Conservation (phyloP, 2,797 vertebrate genomes). For the Odontamblyopus lacepedii region DNA sequence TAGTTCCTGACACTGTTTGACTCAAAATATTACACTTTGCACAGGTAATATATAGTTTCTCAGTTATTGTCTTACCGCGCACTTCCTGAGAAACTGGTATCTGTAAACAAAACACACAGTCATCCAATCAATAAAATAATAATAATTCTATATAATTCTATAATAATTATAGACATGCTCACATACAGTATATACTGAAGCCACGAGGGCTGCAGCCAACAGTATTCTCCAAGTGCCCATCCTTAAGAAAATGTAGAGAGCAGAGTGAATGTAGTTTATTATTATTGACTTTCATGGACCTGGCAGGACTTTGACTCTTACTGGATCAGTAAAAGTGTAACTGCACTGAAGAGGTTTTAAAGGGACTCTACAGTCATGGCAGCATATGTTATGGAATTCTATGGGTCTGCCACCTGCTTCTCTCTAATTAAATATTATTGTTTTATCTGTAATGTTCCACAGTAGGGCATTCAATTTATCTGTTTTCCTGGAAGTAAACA, state of each 20-base stretch:
- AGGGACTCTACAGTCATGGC: background rate
- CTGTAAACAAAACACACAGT: background rate
- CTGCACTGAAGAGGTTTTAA: background rate
- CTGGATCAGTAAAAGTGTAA: slow-evolving; percentile 5
- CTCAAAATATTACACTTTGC: too few species aligned
- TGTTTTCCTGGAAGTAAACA: too few species aligned
- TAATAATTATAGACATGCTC: too few species aligned
- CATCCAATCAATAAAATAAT: background rate
- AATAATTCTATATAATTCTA: background rate
- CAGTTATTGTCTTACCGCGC: background rate
- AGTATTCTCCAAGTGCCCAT: background rate
- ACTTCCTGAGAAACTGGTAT: slow-evolving; percentile 4
- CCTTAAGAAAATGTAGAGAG: too few species aligned
- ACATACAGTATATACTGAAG: background rate
- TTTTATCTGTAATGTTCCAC: too few species aligned
- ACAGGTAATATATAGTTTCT: background rate
- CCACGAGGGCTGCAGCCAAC: background rate
- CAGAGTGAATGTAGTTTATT: background rate
- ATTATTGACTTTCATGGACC: background rate
- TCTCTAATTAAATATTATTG: too few species aligned
- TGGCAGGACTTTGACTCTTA: slow-evolving; percentile 5
- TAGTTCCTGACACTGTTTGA: too few species aligned
- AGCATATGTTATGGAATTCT: background rate
- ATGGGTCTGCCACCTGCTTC: too few species aligned
- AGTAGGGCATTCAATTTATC: too few species aligned